Percentiles rank a stretch among this genome's conserved stretches.
Conservation (phyloP, 2,797 vertebrate genomes). For the Melopsittacus undulatus region DNA sequence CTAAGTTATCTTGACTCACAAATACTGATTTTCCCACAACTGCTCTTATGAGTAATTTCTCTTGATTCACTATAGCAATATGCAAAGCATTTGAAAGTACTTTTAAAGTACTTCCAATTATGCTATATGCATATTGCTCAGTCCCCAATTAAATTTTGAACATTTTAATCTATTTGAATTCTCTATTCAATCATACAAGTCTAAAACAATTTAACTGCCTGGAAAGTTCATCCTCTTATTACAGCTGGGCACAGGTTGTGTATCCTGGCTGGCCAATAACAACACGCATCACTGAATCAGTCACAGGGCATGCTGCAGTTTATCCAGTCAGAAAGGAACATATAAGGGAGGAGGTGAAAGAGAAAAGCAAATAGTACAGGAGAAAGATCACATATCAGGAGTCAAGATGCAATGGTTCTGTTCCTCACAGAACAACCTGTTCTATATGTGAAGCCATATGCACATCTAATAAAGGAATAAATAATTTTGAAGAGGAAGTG, state of each 20-base stretch:
- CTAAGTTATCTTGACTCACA: background rate
- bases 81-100: background rate
- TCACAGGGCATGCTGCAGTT: background rate
- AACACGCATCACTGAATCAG: background rate
- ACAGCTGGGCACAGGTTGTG: background rate
- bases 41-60: background rate
- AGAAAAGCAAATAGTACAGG: background rate
- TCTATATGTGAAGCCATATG: background rate
- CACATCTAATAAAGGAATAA: background rate
- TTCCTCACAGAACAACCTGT: background rate
- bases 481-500: background rate
- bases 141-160: background rate
- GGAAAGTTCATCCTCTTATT: background rate
- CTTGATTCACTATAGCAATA: background rate
- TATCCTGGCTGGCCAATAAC: background rate
- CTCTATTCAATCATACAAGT: background rate
- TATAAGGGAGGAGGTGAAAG: background rate
- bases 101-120: background rate
- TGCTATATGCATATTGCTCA: background rate
- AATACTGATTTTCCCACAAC: background rate
- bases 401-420: background rate
- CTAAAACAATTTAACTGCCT: background rate
- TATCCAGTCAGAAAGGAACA: background rate
- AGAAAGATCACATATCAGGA: background rate
- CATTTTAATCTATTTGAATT: background rate